Conservation (phyloP, 1,140 invertebrate species). For the Caenorhabditis tropicalis region DNA sequence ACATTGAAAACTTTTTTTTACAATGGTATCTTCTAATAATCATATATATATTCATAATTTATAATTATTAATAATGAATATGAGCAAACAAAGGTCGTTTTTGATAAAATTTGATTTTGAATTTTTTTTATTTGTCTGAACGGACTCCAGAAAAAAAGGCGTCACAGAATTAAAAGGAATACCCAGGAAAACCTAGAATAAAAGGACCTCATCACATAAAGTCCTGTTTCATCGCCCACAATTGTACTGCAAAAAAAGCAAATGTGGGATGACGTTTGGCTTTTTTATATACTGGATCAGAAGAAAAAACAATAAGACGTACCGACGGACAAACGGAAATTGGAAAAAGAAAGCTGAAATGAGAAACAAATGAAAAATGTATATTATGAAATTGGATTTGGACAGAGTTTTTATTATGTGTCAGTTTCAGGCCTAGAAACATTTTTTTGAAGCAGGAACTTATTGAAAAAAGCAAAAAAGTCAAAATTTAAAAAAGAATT, state of each 20-base stretch:
- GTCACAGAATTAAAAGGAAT: background rate
- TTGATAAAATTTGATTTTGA: too few species aligned
- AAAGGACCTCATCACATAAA: constrained; percentile 19
- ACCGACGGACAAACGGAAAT: background rate
- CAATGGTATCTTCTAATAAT: too few species aligned
- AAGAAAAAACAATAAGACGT: background rate
- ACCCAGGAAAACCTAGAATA: background rate
- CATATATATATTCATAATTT: too few species aligned
- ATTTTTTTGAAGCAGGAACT: too few species aligned
- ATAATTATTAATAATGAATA: too few species aligned
- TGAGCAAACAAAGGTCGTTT: too few species aligned
- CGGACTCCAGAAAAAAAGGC: too few species aligned
- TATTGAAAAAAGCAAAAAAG: too few species aligned
- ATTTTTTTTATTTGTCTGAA: too few species aligned
- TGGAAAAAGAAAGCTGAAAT: background rate
- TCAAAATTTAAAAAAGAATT: too few species aligned
- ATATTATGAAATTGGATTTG: background rate
- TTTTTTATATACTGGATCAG: background rate
- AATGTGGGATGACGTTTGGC: background rate
- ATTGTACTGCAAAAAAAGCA: too few species aligned
- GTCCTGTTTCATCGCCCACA: background rate
- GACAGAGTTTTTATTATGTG: background rate
- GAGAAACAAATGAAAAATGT: background rate
- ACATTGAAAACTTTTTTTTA: too few species aligned
- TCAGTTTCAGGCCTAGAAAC: background rate